A percentile compares a stretch with the other conserved stretches of the same genome.
Conservation (phyloP, 2,888 invertebrate species). For the Microctonus hyperodae region DNA sequence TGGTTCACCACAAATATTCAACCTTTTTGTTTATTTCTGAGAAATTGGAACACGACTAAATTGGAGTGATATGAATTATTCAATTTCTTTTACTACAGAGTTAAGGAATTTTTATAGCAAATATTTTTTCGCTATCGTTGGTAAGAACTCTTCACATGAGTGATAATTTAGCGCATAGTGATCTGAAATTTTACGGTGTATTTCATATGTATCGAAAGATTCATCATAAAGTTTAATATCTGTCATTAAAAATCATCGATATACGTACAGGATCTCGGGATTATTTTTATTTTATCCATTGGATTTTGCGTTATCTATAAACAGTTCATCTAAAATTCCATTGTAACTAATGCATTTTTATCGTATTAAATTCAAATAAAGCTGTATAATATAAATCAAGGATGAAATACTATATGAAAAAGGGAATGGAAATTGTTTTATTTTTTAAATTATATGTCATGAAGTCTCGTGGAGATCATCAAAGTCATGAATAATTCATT, state of each 20-base stretch:
- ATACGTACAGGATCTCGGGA: neutral
- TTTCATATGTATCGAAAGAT: conserved; percentile 28
- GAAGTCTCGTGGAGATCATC: conserved; percentile 14
- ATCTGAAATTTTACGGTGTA: conserved; percentile 38
- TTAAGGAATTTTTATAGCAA: neutral
- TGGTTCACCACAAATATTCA: neutral
- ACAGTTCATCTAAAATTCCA: conserved; percentile 5
- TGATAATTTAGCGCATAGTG: conserved; percentile 35
- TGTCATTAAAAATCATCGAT: conserved; percentile 14
- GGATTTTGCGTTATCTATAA: neutral
- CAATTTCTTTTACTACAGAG: neutral
- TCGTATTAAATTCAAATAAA: neutral
- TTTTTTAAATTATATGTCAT: conserved; percentile 17
- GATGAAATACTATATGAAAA: neutral
- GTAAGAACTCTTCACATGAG: neutral
- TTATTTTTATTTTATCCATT: neutral
- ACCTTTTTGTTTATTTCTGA: neutral
- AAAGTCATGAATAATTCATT: conserved; percentile 21
- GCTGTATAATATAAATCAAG: neutral
- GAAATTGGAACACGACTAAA: neutral
- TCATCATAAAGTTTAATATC: conserved; percentile 18
- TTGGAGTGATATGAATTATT: conserved; percentile 2
- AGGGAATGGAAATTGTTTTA: neutral
- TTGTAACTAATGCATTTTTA: conserved; percentile 21
- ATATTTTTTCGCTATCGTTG: neutral